Conservation (phyloP, 2,888 invertebrate species). For the Zhuqinia jingwanae region DNA sequence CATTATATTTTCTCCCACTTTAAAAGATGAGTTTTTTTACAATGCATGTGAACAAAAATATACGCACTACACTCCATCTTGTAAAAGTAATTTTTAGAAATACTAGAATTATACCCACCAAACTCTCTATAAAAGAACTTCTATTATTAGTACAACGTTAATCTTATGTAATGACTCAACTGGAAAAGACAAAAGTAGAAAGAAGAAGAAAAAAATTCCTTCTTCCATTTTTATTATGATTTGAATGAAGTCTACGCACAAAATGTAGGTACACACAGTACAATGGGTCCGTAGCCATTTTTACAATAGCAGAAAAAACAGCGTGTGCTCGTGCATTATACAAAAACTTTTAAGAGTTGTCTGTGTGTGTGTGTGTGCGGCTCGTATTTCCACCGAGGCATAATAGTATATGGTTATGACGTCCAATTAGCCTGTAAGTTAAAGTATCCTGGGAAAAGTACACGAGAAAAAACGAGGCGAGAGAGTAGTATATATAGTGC, state of each 20-base stretch:
- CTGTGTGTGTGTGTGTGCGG: too few relatives aligned
- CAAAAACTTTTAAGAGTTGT: slow-evolving; percentile 18
- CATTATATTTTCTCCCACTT: neutral
- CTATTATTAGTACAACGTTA: too few relatives aligned
- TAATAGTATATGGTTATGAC: too few relatives aligned
- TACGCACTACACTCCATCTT: too few relatives aligned
- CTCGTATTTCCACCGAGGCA: slow-evolving; percentile 10
- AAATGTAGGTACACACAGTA: neutral
- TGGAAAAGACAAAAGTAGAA: neutral
- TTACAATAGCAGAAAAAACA: neutral
- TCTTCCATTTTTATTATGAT: neutral
- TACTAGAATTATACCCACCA: too few relatives aligned
- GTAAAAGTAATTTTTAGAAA: too few relatives aligned
- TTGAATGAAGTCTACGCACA: too few relatives aligned
- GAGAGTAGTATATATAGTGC: too few relatives aligned
- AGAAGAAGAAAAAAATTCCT: neutral
- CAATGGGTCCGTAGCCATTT: neutral
- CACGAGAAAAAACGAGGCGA: neutral
- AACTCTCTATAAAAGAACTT: too few relatives aligned
- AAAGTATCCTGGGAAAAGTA: too few relatives aligned
- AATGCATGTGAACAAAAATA: too few relatives aligned
- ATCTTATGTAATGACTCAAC: neutral
- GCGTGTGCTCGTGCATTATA: slow-evolving; percentile 32
- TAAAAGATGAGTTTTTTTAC: neutral
- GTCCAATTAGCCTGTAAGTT: too few relatives aligned